Evolutionary conservation across 64 coral and sea anemone genomes (phyloP), one percentile per base, ranked within the genome.

Genomic region (Stichodactyla helianthus): DNA sequence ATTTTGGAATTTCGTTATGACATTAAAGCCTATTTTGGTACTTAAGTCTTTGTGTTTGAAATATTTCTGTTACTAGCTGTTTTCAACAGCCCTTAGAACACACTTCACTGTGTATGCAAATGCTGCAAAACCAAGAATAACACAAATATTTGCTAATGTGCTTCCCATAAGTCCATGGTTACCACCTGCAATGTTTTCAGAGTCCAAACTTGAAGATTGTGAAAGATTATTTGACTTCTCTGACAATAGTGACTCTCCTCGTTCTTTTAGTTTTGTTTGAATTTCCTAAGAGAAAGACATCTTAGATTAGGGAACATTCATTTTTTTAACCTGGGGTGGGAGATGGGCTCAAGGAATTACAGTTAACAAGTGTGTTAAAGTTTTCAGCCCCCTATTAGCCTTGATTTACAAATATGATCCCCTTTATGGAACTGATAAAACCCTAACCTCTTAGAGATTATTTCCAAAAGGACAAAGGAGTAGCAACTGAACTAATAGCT

Each of bases 31-130:
- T 64, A 13, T 20, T 13, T 13, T 13, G 20, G 61, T 16, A 14
- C 11, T 25, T 79, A 17, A 51, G 20, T 52, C 16, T 50, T 25
- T 26, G 71, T 77, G 20, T 77, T 77, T 77, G 71, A 9, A 77
- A 22, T 77, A 35, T 27, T 27, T 50, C 62, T 65, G 20, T 5
- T 79, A 79, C 58, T 86, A 98, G 84, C 89, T 94, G 83, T 94
- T 93, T 16, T 94, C 95, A 52, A 98, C 95, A 74, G 95, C 95
- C 54, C 91, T 93, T 26, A 98, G 64, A 20, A 98, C 95, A 87
- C 95, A 98, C 35, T 98, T 98, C 19, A 98, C 95, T 20, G 95
- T 93, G 54, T 98, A 98, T 11, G 95, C 95, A 87, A 98, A 98
- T 14, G 95, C 95, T 26, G 95, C 95, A 89, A 98, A 98, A 28